Percentiles rank a stretch among this genome's conserved stretches.
These are phyloP conservation scores for Lapara coniferarum DNA, from an alignment of 2,888 invertebrate species.

Conservation along the genomic window DNA sequence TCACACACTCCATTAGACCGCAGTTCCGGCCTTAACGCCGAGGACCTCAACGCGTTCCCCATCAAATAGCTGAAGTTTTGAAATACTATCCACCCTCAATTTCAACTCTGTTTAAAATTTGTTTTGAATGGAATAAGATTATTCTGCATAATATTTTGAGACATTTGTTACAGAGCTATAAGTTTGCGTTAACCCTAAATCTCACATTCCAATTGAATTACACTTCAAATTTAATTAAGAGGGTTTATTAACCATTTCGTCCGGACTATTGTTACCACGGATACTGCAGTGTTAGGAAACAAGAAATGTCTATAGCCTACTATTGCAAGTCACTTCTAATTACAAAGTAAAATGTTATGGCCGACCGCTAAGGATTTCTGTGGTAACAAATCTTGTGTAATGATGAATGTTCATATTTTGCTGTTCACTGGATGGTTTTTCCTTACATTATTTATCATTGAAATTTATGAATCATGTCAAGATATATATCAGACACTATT, in stretches of 20 bases:
- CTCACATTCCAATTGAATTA: constrained; percentile 3
- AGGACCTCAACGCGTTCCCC: too few species aligned
- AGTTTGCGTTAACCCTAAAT: not conserved
- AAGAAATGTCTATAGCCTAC: constrained; percentile 8
- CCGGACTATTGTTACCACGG: not conserved
- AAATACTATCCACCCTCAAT: too few species aligned
- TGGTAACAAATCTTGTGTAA: constrained; percentile 14
- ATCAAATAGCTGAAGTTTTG: too few species aligned
- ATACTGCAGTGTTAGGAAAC: constrained; percentile 13
- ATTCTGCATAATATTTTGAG: too few species aligned
- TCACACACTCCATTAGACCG: too few species aligned
- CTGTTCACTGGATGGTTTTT: not conserved
- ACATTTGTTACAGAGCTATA: not conserved
- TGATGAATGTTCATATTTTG: not conserved
- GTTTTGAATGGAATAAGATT: too few species aligned
- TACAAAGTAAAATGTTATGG: constrained; percentile 25
- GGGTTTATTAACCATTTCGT: constrained; percentile 2
- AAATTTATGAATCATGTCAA: not conserved
- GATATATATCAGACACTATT: not conserved
- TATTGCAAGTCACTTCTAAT: constrained; percentile 23
- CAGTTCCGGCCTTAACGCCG: too few species aligned
- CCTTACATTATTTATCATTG: not conserved
- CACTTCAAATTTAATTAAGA: constrained; percentile 17
- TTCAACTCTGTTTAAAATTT: too few species aligned
- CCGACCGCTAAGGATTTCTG: constrained; percentile 19